Percentiles rank a stretch among this genome's conserved stretches.
Evolutionary conservation across 2,113 vertebrate species (phyloP).

Genomic region (Poecile atricapillus): DNA sequence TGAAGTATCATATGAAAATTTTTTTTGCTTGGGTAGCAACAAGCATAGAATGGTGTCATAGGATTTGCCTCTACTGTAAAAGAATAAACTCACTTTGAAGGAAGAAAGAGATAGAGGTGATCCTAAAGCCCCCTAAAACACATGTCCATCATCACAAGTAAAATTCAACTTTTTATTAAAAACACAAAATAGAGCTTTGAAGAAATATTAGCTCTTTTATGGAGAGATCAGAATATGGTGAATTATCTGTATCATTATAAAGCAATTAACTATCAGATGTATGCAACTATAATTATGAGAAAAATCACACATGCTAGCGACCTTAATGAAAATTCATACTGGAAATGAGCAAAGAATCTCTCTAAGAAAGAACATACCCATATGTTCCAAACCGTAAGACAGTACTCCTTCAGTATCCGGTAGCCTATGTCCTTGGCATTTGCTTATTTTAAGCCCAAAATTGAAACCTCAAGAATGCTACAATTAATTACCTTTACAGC

Average conservation of each 20-base stretch:
- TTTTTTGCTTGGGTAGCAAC: neutral
- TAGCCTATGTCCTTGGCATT: neutral
- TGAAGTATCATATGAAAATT: neutral
- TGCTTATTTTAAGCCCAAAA: neutral
- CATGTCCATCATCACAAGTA: neutral
- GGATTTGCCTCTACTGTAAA: neutral
- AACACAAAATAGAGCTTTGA: neutral
- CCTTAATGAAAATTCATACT: neutral
- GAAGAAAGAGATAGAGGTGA: neutral
- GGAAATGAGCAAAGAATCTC: neutral
- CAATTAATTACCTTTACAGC: neutral
- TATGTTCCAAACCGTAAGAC: neutral
- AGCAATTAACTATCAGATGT: neutral
- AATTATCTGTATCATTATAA: neutral
- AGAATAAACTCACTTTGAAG: neutral
- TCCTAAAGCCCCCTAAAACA: neutral
- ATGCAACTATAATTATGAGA: neutral
- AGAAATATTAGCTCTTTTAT: neutral
- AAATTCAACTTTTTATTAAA: neutral
- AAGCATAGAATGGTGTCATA: neutral
- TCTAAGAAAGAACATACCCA: neutral
- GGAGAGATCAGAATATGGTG: neutral
- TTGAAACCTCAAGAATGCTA: neutral
- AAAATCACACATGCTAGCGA: neutral
- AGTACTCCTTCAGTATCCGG: neutral